Percentiles rank a stretch among this genome's conserved stretches.
These are phyloP conservation scores for Melopsittacus undulatus DNA, from an alignment of 2,797 vertebrate species.

Conservation along the genomic window DNA sequence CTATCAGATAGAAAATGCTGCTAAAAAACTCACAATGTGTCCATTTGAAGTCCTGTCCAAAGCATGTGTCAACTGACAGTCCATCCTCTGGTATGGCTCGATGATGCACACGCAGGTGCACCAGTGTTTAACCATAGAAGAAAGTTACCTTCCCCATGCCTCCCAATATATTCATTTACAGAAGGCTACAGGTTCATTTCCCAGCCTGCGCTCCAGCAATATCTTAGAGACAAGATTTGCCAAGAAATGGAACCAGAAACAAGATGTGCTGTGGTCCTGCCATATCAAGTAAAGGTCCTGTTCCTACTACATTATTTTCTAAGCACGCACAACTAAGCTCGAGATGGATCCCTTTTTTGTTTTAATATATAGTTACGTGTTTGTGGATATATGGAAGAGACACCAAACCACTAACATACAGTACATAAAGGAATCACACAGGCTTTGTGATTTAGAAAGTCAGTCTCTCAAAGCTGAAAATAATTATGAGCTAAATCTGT, in stretches of 20 bases:
- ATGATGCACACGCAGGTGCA: background rate
- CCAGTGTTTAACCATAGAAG: background rate
- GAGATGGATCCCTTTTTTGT: background rate
- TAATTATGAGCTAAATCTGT: slow-evolving; percentile 12
- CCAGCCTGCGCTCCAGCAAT: background rate
- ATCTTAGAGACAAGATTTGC: background rate
- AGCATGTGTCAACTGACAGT: accelerated
- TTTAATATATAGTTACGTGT: background rate
- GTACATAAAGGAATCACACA: background rate
- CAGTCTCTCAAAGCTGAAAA: slow-evolving; percentile 19
- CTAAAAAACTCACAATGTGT: background rate
- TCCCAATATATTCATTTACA: background rate
- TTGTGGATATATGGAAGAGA: background rate
- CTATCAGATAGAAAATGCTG: background rate
- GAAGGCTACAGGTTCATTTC: background rate
- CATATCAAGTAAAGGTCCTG: background rate
- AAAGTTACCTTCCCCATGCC: background rate
- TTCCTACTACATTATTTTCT: background rate
- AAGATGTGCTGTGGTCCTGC: background rate
- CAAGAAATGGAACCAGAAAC: background rate
- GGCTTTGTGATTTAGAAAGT: background rate
- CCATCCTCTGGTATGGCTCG: accelerated
- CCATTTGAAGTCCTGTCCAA: background rate
- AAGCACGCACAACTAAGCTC: background rate
- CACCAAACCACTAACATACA: background rate